Evolutionary conservation across 1,140 invertebrate genomes (phyloP).

Genomic region (Drosophila dunni): DNA sequence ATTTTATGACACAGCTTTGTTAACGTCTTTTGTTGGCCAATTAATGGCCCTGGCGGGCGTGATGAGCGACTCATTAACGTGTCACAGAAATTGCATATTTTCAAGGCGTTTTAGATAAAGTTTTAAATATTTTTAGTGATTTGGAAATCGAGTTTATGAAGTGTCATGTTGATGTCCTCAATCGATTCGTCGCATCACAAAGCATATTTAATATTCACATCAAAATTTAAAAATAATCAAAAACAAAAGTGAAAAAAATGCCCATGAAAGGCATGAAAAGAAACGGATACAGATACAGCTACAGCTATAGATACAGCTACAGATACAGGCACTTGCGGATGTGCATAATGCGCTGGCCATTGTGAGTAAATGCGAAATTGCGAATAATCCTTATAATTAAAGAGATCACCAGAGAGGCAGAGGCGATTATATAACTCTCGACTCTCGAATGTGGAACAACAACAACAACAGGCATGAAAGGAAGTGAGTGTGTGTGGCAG

Average conservation of each 20-base stretch:
- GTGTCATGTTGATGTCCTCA: slow-evolving; percentile 29
- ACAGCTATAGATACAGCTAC: background rate
- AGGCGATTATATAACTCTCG: slow-evolving; percentile 30
- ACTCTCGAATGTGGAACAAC: slow-evolving; percentile 64
- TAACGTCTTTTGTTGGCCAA: background rate
- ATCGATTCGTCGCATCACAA: slow-evolving; percentile 5
- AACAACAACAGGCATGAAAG: slow-evolving; percentile 59
- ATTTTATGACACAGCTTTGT: background rate
- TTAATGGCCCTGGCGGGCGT: slow-evolving; percentile 24
- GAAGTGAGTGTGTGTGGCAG: slow-evolving; percentile 56
- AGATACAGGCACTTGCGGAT: slow-evolving; percentile 54
- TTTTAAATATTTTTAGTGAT: too few relatives aligned
- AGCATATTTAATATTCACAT: slow-evolving; percentile 19
- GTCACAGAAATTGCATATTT: slow-evolving; percentile 29
- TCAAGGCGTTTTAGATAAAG: slow-evolving; percentile 20
- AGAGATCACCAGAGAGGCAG: slow-evolving; percentile 30
- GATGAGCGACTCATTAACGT: background rate
- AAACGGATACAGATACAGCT: slow-evolving; percentile 1
- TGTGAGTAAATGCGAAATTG: slow-evolving; percentile 46
- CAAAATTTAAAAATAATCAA: slow-evolving; percentile 3
- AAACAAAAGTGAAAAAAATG: slow-evolving; percentile 1
- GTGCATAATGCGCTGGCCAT: slow-evolving; percentile 53
- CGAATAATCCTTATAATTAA: slow-evolving; percentile 78
- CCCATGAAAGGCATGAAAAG: slow-evolving; percentile 21
- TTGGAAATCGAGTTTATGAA: slow-evolving; percentile 16